Evolutionary conservation across 2,113 vertebrate genomes (phyloP), one percentile per base, ranked within the genome.

Genomic region (Rhea americana): DNA sequence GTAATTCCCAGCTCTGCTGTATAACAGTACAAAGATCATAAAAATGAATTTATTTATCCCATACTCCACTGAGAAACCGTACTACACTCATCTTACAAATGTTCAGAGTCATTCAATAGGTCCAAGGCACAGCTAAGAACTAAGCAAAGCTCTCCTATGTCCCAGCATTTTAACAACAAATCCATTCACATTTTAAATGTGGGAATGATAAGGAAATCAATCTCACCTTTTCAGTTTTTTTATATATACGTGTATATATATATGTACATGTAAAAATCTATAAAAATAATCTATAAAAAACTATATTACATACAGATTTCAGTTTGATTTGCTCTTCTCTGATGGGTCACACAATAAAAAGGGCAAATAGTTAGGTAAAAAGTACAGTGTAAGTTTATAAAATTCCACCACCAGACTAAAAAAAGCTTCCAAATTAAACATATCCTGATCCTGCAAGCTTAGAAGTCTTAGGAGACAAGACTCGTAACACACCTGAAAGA

Each of bases 181-280:
- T 65, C 26, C 45, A 66, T 72, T 92, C 28, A 66, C 3, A 30
- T 7, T 43, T 85, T 56, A 32, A 48, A 93, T 68, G 28, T 9
- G 30, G 28, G 39, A 32, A 56, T 65, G 85, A 88, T 73, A 82
- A 85, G 82, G 66, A 87, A 76, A 85, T 84, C 32, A 24, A 50
- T 61, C 32, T 11, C n/a, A 53, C 39, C 74, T 45, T 73, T 72
- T 51, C 35, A 63, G 5, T 11, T 4, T 21, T 53, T 85, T 58
- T 61, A 71, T 65, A 48, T 65, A 17, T 0, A 2, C 15, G 1
- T 21, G 32, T 71, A 17, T 51, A 24, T 15, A 24, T 72, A 37
- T 37, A 35, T 21, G 15, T 8, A 25, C 26, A 19, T 35, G 32
- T 61, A 35, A 61, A 32, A n/a, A 56, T 47, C 45, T 47, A 19